Base-by-base conservation (phyloP, 2,113 vertebrate genomes). In the Trichechus manatus region DNA sequence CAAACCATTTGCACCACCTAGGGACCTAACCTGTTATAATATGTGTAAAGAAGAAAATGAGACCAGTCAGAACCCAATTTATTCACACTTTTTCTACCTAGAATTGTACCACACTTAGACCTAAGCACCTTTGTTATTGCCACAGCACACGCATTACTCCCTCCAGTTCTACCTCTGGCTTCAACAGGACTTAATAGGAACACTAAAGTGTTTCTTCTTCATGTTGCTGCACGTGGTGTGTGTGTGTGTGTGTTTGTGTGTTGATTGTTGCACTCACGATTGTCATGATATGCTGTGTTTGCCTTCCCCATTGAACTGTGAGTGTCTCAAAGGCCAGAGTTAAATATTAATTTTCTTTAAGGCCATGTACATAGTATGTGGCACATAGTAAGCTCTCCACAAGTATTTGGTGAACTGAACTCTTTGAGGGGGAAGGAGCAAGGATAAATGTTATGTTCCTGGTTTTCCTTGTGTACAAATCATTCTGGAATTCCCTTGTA, bases 41-140 rank as follows among this genome's bases (percentile, higher is more conserved):
- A 91, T 1, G 1, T 66, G 70, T n/a, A 75, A 84, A 87, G 56
- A 89, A 77, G 50, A 87, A 50, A 50, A 42, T 94, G 79, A 97
- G 61, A 44, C 14, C 64, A 22, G 15, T 64, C 19, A 29, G n/a
- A 81, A 64, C 33, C 56, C 19, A 1, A 4, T 0, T 19, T n/a
- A 80, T 14, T 53, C 80, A 44, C 2, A 19, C 8, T 53, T 36
- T 87, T 85, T n/a, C 94, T 64, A 25, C 5, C 22, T 61, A 36
- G 81, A 59, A 47, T 10, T 27, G 61, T 5, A 42, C 56, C 50
- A 53, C 27, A 17, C 9, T 89, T 39, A 61, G 31, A 68, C n/a
- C n/a, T 81, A 25, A 80, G 20, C 10, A 9, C 19, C 7, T 44
- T 20, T 81, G 39, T 29, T 89, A 85, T 47, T 59, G 27, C 64